Evolutionary conservation across 2,113 vertebrate genomes (phyloP).

Genomic region (Mola mola): DNA sequence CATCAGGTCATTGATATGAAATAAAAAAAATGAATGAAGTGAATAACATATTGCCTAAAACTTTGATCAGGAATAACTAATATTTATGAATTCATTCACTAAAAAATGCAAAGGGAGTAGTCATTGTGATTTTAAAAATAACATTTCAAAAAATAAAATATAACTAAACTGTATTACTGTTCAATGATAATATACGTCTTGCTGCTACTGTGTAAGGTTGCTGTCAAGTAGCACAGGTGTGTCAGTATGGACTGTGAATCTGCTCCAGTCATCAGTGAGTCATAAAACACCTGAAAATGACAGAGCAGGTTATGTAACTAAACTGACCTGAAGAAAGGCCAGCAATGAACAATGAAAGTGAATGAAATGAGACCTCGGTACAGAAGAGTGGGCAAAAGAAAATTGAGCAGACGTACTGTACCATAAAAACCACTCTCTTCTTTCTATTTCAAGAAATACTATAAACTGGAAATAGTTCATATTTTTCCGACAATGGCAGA

Average conservation of each 20-base stretch:
- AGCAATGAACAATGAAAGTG: slow-evolving; percentile 23
- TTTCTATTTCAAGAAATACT: slow-evolving; percentile 10
- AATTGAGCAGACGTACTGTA: neutral
- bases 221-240: slow-evolving; percentile 44
- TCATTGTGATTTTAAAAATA: no score
- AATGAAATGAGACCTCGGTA: neutral
- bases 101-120: no score
- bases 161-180: no score
- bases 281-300: slow-evolving; percentile 60
- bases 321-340: slow-evolving; percentile 16
- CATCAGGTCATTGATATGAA: no score
- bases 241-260: slow-evolving; percentile 22
- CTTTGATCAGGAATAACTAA: no score
- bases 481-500: slow-evolving; percentile 17
- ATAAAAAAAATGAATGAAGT: no score
- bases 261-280: slow-evolving; percentile 50
- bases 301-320: slow-evolving; percentile 23
- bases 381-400: slow-evolving; percentile 2
- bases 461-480: neutral
- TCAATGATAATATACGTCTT: no score
- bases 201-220: no score
- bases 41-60: no score
- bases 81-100: no score
- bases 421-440: neutral
- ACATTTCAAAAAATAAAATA: no score